Conservation (phyloP, 2,113 vertebrate species). For the Chelonoidis abingdonii region DNA sequence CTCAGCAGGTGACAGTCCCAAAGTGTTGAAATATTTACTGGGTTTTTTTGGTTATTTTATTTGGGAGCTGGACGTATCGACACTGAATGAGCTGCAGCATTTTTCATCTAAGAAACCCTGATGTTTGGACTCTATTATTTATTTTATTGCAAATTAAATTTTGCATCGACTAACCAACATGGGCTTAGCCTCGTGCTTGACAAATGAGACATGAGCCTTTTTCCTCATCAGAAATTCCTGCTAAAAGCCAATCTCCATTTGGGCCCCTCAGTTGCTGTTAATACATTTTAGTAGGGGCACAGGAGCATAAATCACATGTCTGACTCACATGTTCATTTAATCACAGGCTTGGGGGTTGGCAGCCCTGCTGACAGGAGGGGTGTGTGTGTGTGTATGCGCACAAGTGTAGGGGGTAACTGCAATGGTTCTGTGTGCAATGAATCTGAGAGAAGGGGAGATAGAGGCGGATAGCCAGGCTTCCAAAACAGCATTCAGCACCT, state of each 20-base stretch:
- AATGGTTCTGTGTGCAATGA: not conserved
- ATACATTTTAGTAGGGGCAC: not conserved
- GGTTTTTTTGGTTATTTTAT: not conserved
- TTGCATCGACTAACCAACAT: not conserved
- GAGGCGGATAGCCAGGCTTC: not conserved
- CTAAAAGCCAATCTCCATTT: conserved; percentile 4
- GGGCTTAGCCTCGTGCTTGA: not conserved
- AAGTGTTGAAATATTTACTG: conserved; percentile 70
- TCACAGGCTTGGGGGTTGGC: not conserved
- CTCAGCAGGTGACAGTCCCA: conserved; percentile 57
- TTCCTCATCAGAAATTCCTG: not conserved
- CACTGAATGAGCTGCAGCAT: not conserved
- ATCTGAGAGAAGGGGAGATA: not conserved
- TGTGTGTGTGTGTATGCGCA: not conserved
- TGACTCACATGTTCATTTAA: conserved; percentile 2
- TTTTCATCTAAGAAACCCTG: conserved; percentile 32
- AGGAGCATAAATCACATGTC: not conserved
- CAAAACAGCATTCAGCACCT: not conserved
- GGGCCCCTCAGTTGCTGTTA: not conserved
- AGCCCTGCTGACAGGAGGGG: not conserved
- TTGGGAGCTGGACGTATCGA: conserved; percentile 36
- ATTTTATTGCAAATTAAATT: conserved; percentile 47
- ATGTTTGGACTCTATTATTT: not conserved
- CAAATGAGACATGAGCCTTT: not conserved
- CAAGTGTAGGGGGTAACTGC: not conserved